A percentile compares a stretch with the other conserved stretches of the same genome.
Conservation (phyloP, 2,113 vertebrate genomes). For the Actinemys pallida region DNA sequence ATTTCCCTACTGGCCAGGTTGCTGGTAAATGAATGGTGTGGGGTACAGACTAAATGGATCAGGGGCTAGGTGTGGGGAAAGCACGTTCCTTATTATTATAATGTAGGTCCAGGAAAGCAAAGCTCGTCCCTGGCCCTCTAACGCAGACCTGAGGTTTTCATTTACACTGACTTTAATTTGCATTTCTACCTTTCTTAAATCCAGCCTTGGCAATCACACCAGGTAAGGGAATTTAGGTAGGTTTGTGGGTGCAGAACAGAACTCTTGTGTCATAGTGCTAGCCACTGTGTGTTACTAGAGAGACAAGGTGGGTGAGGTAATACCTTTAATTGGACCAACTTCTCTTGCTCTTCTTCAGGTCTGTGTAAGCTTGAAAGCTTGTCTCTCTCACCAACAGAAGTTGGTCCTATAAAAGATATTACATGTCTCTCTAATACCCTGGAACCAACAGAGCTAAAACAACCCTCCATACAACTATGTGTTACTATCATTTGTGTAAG, state of each 20-base stretch:
- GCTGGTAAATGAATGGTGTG: neutral
- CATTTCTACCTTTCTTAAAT: constrained; percentile 1
- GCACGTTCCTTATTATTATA: neutral
- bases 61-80: neutral
- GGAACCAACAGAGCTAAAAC: neutral
- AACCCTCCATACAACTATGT: neutral
- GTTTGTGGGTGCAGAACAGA: neutral
- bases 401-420: neutral
- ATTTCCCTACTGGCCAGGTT: neutral
- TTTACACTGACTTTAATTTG: neutral
- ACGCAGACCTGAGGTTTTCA: neutral
- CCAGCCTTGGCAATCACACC: neutral
- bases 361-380: neutral
- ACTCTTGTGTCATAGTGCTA: neutral
- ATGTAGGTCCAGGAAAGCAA: neutral
- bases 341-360: neutral
- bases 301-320: neutral
- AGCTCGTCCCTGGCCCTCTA: neutral
- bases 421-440: neutral
- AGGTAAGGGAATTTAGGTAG: neutral
- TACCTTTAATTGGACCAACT: neutral
- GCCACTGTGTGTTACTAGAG: neutral
- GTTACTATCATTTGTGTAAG: neutral
- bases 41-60: neutral
- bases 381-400: neutral